These are phyloP conservation scores for Drosophila serrata DNA, from an alignment of 1,140 invertebrate species.

Conservation along the genomic window DNA sequence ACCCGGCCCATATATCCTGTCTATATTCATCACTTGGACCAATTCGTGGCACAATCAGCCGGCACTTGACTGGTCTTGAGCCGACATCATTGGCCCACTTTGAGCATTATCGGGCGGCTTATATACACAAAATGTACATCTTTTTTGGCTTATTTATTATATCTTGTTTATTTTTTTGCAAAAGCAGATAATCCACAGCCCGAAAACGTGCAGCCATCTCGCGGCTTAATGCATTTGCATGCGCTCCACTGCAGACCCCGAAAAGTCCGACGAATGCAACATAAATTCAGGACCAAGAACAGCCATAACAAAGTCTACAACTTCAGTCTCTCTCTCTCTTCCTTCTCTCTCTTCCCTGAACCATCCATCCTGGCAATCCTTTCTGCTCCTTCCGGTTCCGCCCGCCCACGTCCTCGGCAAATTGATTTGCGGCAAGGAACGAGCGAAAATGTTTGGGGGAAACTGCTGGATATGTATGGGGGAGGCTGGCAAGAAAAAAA, in stretches of 20 bases:
- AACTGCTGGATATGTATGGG: not conserved
- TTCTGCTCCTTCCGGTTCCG: slow-evolving; percentile 23
- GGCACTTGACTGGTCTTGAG: slow-evolving; percentile 20
- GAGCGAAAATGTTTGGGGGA: slow-evolving; percentile 3
- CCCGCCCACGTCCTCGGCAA: slow-evolving; percentile 21
- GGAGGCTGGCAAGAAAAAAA: not conserved
- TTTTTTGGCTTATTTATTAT: not conserved
- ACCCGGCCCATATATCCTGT: not conserved
- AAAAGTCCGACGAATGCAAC: slow-evolving; percentile 31
- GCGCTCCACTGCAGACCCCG: slow-evolving; percentile 28
- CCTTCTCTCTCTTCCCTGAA: no score
- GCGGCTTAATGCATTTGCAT: slow-evolving; percentile 53
- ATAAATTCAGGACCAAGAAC: slow-evolving; percentile 43
- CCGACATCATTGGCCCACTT: slow-evolving; percentile 35
- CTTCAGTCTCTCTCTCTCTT: not conserved
- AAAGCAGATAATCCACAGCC: slow-evolving; percentile 21
- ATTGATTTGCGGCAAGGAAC: slow-evolving; percentile 55
- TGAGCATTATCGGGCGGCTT: slow-evolving; percentile 32
- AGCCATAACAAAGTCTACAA: slow-evolving; percentile 21
- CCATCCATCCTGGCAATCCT: slow-evolving; percentile 17
- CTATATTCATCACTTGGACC: slow-evolving; percentile 16
- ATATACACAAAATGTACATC: slow-evolving; percentile 3
- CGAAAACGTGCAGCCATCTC: slow-evolving; percentile 23
- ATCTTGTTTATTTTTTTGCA: not conserved
- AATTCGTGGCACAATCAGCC: slow-evolving; percentile 8